Conservation (phyloP, 2,888 invertebrate genomes). For the Quadroppia sp. region DNA sequence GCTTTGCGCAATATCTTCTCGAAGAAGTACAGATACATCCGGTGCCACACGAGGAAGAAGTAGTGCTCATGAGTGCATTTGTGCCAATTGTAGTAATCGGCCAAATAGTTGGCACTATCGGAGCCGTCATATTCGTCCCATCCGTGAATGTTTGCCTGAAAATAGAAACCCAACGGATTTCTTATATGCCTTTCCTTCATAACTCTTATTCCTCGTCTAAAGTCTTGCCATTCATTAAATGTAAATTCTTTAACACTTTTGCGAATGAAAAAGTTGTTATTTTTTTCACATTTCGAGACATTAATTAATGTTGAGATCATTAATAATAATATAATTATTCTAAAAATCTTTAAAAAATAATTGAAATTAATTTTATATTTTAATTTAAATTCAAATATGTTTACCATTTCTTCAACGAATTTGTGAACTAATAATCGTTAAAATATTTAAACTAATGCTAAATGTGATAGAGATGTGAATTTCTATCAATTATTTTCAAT, state of each 20-base stretch:
- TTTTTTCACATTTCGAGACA: no score
- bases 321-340: no score
- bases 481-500: no score
- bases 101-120: background rate
- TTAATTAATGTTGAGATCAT: no score
- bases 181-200: background rate
- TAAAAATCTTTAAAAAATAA: no score
- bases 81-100: background rate
- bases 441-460: no score
- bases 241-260: background rate
- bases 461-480: no score
- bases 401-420: no score
- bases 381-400: no score
- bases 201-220: background rate
- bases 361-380: no score
- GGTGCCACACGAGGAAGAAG: background rate
- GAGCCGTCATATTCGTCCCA: background rate
- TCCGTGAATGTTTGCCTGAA: background rate
- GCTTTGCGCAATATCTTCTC: background rate
- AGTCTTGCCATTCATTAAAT: background rate
- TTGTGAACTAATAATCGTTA: no score
- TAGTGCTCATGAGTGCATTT: background rate
- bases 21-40: conserved; percentile 8
- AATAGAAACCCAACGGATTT: background rate
- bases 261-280: background rate